Evolutionary conservation across 2,797 vertebrate genomes (phyloP).

Genomic region (Sebastes variabilis): DNA sequence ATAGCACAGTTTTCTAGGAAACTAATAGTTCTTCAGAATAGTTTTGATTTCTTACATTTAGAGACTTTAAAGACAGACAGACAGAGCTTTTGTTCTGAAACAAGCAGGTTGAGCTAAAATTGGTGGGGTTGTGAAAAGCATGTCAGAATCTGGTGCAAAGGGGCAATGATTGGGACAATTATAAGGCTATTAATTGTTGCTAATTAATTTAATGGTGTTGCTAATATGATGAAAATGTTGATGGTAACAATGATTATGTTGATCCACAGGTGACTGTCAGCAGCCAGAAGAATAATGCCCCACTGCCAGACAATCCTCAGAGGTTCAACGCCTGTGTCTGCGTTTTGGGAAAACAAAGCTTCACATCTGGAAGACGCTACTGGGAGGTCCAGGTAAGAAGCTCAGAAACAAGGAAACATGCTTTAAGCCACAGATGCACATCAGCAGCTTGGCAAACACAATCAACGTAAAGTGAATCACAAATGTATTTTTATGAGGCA

Average conservation of each 20-base stretch:
- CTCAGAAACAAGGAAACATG: not conserved
- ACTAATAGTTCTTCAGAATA: not conserved
- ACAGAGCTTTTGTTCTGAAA: not conserved
- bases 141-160: not conserved
- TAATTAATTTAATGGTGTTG: not conserved
- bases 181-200: too few species aligned
- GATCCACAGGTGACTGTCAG: slow-evolving; percentile 67
- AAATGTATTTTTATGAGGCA: not conserved
- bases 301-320: slow-evolving; percentile 22
- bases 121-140: not conserved
- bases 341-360: slow-evolving; percentile 76
- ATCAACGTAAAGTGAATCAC: not conserved
- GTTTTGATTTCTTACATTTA: not conserved
- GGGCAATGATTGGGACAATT: not conserved
- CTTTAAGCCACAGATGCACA: not conserved
- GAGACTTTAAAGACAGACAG: not conserved
- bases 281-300: slow-evolving; percentile 14
- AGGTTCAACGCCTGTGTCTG: slow-evolving; percentile 80
- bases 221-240: not conserved
- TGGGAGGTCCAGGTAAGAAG: slow-evolving; percentile 78
- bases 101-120: not conserved
- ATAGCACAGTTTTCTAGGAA: not conserved
- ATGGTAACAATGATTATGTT: not conserved
- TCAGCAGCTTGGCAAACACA: not conserved
- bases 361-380: slow-evolving; percentile 72